Evolutionary conservation across 2,797 vertebrate species (phyloP).

Genomic region (Yasuhikotakia modesta): DNA sequence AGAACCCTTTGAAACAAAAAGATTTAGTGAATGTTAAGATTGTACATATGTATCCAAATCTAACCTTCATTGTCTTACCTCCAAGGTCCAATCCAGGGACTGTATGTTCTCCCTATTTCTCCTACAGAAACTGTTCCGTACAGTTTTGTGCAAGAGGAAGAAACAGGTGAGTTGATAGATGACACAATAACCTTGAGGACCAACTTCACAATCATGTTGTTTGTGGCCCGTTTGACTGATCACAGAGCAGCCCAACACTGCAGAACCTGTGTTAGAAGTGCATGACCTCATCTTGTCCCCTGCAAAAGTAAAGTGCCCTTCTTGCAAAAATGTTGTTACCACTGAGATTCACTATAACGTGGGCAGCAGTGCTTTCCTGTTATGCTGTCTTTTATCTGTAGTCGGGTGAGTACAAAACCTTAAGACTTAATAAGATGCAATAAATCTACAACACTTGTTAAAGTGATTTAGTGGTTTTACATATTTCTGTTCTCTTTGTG

Average conservation of each 20-base stretch:
- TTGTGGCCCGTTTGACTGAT: background rate
- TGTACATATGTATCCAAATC: too few species aligned
- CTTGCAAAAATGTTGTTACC: constrained; percentile 59
- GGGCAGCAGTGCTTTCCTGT: constrained; percentile 50
- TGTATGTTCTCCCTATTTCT: constrained; percentile 11
- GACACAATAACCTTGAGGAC: background rate
- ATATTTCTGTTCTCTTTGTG: background rate
- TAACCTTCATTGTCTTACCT: background rate
- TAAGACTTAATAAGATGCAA: background rate
- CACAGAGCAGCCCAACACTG: background rate
- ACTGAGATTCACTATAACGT: constrained; percentile 57
- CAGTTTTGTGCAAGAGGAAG: background rate
- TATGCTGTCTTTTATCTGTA: constrained; percentile 57
- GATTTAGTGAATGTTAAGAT: too few species aligned
- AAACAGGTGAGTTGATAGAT: constrained; percentile 13
- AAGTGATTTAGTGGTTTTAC: background rate
- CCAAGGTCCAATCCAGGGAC: constrained; percentile 19
- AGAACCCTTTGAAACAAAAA: too few species aligned
- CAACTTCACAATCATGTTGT: background rate
- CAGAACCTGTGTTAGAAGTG: constrained; percentile 27
- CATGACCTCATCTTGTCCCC: constrained; percentile 36
- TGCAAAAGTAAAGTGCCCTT: constrained; percentile 61
- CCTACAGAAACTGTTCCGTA: background rate
- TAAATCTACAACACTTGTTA: background rate
- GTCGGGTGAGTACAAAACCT: constrained; percentile 60